A percentile compares a stretch with the other conserved stretches of the same genome.
phyloP scores from a whole-genome alignment of 1,140 invertebrate species.

The Ceratina calcarata region DNA sequence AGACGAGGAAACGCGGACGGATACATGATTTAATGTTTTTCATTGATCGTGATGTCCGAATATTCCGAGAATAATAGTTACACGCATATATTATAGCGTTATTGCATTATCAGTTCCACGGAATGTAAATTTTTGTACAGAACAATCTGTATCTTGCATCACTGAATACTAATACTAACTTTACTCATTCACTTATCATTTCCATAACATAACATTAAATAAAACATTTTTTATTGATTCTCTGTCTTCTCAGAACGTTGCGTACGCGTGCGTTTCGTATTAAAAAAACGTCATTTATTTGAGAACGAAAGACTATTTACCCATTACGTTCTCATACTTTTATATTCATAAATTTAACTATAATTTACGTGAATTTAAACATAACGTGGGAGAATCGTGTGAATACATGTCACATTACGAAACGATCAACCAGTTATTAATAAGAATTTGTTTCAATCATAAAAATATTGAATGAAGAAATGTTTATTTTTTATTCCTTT shows the following conservation, averaged over 20 bases:
- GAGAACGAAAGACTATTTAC: too few species aligned
- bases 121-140: constrained; percentile 40
- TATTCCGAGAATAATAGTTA: not conserved
- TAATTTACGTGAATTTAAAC: too few species aligned
- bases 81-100: constrained; percentile 11
- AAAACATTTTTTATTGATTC: not conserved
- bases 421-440: too few species aligned
- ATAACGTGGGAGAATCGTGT: too few species aligned
- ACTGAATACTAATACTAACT: not conserved
- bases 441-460: not conserved
- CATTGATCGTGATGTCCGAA: not conserved
- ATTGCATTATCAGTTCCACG: constrained; percentile 12
- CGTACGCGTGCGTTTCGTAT: not conserved
- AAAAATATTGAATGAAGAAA: not conserved
- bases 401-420: too few species aligned
- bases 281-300: not conserved
- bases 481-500: too few species aligned
- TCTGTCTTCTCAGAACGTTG: not conserved
- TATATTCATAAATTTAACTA: too few species aligned
- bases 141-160: not conserved
- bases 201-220: not conserved
- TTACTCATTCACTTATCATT: not conserved
- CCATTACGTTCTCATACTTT: not conserved
- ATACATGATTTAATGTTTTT: not conserved
- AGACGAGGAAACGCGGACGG: too few species aligned